Conservation (phyloP, 2,797 vertebrate genomes). For the Eulemur rubriventer region DNA sequence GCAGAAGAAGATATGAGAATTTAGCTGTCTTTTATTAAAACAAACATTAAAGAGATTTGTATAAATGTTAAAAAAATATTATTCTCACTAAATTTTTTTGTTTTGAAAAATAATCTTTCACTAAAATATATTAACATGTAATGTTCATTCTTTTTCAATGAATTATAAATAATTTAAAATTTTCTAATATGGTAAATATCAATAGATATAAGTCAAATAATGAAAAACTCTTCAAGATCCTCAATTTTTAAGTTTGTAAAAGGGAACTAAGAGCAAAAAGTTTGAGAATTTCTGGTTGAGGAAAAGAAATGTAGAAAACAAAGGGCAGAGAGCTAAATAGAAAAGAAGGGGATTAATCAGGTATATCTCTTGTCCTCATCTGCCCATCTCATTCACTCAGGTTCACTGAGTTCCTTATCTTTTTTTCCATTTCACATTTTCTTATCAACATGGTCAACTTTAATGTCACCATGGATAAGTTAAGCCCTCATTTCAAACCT, state of each 20-base stretch:
- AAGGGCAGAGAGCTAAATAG: background rate
- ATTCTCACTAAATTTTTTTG: background rate
- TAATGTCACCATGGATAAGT: background rate
- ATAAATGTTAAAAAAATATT: background rate
- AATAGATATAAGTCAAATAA: background rate
- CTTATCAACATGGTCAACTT: background rate
- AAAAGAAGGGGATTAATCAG: background rate
- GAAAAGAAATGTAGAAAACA: background rate
- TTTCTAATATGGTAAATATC: background rate
- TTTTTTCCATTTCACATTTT: background rate
- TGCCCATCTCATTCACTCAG: background rate
- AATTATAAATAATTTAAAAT: background rate
- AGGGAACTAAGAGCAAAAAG: background rate
- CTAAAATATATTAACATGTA: background rate
- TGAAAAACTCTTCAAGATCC: background rate
- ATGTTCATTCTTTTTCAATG: constrained; percentile 6
- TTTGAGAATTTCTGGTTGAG: background rate
- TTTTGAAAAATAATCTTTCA: constrained; percentile 1
- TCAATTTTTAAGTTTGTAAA: background rate
- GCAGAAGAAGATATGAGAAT: background rate
- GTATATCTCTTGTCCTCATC: background rate
- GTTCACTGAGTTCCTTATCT: background rate
- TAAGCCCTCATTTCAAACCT: background rate
- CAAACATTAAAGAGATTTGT: background rate
- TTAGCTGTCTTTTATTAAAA: background rate